Evolutionary conservation across 2,797 vertebrate genomes (phyloP), one percentile per base, ranked within the genome.

Genomic region (Oryzias dopingdopingensis): DNA sequence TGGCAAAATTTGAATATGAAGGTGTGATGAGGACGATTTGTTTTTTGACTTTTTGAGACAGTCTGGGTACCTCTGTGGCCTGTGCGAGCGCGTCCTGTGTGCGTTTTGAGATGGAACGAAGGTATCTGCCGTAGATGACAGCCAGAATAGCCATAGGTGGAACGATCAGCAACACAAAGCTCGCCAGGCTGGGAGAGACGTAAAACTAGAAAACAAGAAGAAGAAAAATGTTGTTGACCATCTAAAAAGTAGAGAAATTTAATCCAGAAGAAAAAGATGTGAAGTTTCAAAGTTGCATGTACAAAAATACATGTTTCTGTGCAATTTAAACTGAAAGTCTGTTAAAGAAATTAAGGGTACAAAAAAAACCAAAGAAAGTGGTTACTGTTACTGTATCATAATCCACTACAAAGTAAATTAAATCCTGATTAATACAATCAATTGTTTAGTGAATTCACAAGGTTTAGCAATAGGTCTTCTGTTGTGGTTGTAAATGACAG

Each of bases 51-150:
- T 42, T 16, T 40, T 12, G 37, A 7, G 22, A 46, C 43, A 2
- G 58, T 42, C 8, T 47, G n/a, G 17, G 16, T 81, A 98, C 97
- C 96, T 99, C 92, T 51, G 97, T 96, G 70, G 96, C 92, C 60
- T 95, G 90, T 52, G 97, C 97, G n/a, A 98, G 91, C 6, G 96
- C 92, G n/a, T 99, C 95, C 81, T 99, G 97, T 0, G 94, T 98
- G 48, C 79, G 70, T 85, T 92, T 96, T 62, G 95, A 94, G 79
- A 99, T 91, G 65, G 95, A 93, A 79, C 94, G 91, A 37, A 99
- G 89, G 45, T 96, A 98, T 66, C 93, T 86, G 49, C 96, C 97
- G 22, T 96, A 99, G 75, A 96, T 71, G 42, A 98, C 88, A 12
- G 95, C 96, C 16, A 98, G 49, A 44, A 77, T 56, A n/a, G 92